These are phyloP conservation scores for Hippasteria phrygiana DNA, from an alignment of 53 echinoderm and acorn worm genomes.

Conservation along the genomic window DNA sequence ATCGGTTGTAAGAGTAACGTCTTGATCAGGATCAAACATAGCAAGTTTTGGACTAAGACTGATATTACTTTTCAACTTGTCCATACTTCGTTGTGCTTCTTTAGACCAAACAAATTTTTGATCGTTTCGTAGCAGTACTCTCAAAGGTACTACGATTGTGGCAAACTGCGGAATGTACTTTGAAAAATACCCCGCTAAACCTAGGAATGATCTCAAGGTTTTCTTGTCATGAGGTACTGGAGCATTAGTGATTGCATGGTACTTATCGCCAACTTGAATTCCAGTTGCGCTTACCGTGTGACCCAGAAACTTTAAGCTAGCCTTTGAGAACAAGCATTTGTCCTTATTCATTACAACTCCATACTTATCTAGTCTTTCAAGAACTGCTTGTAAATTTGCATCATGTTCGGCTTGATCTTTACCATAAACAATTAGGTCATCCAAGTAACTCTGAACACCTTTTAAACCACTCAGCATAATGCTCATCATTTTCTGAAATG, in stretches of 20 bases:
- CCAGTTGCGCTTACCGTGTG: conserved; percentile 55
- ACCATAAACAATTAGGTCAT: conserved; percentile 74
- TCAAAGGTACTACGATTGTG: conserved; percentile 38
- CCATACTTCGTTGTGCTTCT: conserved; percentile 26
- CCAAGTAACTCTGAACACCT: conserved; percentile 69
- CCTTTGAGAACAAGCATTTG: conserved; percentile 55
- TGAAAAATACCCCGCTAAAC: conserved; percentile 53
- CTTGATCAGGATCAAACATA: conserved; percentile 43
- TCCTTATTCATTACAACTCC: conserved; percentile 44
- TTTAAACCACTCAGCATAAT: conserved; percentile 50
- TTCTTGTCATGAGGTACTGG: conserved; percentile 54
- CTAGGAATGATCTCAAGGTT: conserved; percentile 46
- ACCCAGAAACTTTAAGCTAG: conserved; percentile 48
- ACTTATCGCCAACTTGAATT: conserved; percentile 43
- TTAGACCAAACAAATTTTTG: conserved; percentile 18
- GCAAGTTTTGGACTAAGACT: background rate
- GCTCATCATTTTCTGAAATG: conserved; percentile 77
- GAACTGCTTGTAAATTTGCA: conserved; percentile 34
- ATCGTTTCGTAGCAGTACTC: background rate
- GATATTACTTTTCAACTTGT: conserved; percentile 6
- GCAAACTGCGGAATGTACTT: conserved; percentile 52
- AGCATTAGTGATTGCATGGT: too few species aligned
- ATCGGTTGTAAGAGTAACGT: conserved; percentile 50
- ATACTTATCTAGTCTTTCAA: conserved; percentile 16
- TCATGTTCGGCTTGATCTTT: conserved; percentile 64